phyloP scores from a whole-genome alignment of 2,797 vertebrate genomes.

The Calcarius lapponicus region DNA sequence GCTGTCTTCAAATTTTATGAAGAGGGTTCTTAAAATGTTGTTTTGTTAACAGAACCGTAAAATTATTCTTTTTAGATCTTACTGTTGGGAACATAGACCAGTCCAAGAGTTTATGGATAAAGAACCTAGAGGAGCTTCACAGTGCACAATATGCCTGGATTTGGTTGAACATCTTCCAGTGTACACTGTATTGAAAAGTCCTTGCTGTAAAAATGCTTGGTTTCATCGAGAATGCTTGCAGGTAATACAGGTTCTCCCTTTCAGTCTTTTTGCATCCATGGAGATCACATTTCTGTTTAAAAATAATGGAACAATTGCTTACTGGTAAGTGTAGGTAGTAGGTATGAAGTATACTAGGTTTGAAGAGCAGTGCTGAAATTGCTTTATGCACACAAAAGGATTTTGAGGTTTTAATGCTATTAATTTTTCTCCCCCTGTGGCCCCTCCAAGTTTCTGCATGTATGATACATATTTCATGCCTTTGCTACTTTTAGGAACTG shows the following conservation, averaged over 20 bases:
- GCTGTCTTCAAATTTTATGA: not conserved
- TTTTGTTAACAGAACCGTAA: not conserved
- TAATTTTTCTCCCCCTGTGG: not conserved
- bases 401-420: not conserved
- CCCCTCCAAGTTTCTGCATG: not conserved
- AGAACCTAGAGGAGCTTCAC: slow-evolving; percentile 76
- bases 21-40: not conserved
- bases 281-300: not conserved
- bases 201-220: slow-evolving; percentile 92
- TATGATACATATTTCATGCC: not conserved
- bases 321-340: not conserved
- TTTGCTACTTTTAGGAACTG: not conserved
- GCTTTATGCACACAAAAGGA: not conserved
- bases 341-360: not conserved
- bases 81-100: slow-evolving; percentile 88
- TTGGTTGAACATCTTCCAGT: slow-evolving; percentile 81
- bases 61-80: slow-evolving; percentile 81
- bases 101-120: slow-evolving; percentile 75
- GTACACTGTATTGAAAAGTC: slow-evolving; percentile 86
- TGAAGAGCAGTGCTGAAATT: not conserved
- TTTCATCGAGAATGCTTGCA: slow-evolving; percentile 96
- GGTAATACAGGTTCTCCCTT: slow-evolving; percentile 75
- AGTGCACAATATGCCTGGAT: slow-evolving; percentile 93
- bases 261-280: not conserved
- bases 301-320: not conserved